Conservation (phyloP, 2,113 vertebrate species). For the Malaclemys terrapin region DNA sequence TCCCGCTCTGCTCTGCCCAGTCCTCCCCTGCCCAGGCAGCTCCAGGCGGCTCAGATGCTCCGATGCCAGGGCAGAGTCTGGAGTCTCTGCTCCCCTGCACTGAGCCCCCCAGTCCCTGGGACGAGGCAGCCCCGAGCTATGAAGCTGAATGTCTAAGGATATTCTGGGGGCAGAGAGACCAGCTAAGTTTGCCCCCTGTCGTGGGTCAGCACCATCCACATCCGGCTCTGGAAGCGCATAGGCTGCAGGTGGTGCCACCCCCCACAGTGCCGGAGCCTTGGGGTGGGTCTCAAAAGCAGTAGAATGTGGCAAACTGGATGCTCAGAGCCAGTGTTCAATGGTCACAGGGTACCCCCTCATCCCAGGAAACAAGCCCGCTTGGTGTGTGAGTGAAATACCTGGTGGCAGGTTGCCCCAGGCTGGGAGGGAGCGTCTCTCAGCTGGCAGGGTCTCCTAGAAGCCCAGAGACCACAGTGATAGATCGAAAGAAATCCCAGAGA, state of each 20-base stretch:
- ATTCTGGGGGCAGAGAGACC: not conserved
- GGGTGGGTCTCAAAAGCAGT: not conserved
- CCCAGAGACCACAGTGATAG: not conserved
- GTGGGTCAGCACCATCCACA: not conserved
- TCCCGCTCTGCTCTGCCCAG: not conserved
- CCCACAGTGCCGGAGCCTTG: too few species aligned
- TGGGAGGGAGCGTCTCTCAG: not conserved
- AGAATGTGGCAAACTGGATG: not conserved
- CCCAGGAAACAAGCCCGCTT: too few species aligned
- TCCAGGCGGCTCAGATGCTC: not conserved
- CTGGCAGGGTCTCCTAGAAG: not conserved
- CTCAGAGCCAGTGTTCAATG: not conserved
- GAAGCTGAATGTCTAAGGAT: not conserved
- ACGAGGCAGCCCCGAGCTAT: not conserved
- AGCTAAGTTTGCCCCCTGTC: not conserved
- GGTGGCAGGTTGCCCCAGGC: too few species aligned
- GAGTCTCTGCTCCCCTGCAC: not conserved
- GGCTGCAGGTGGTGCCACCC: not conserved
- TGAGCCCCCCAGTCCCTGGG: not conserved
- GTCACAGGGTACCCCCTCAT: not conserved
- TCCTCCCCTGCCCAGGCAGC: accelerated
- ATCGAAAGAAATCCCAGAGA: not conserved
- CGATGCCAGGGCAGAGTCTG: not conserved
- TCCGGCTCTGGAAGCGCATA: not conserved
- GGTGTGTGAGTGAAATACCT: not conserved